phyloP scores from a whole-genome alignment of 2,888 invertebrate genomes.

The Ophion costatus region DNA sequence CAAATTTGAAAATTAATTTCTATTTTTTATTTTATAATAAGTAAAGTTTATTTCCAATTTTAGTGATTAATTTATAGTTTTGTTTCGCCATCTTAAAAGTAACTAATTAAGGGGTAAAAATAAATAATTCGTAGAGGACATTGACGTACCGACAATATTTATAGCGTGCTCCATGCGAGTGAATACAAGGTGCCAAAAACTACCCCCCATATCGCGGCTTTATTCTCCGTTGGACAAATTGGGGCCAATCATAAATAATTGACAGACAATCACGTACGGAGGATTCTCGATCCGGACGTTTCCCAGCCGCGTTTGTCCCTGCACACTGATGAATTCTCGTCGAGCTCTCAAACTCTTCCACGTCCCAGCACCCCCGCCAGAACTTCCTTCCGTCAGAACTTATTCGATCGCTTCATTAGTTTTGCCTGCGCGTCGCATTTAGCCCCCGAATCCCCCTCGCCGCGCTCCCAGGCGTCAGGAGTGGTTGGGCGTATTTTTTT shows the following conservation, averaged over 20 bases:
- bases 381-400: constrained; percentile 3
- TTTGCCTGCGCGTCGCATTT: constrained; percentile 4
- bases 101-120: too few relatives aligned
- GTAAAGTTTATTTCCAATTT: too few relatives aligned
- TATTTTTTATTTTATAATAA: too few relatives aligned
- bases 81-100: too few relatives aligned
- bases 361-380: not conserved
- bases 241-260: constrained; percentile 82
- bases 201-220: constrained; percentile 73
- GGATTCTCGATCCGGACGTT: constrained; percentile 9
- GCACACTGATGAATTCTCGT: constrained; percentile 48
- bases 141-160: too few relatives aligned
- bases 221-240: constrained; percentile 78
- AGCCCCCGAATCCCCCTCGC: not conserved
- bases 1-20: too few relatives aligned
- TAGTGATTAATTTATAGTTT: too few relatives aligned
- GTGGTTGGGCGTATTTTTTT: not conserved
- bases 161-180: too few relatives aligned
- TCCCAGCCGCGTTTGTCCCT: constrained; percentile 35
- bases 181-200: not conserved
- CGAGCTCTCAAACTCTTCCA: constrained; percentile 12
- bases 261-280: constrained; percentile 78
- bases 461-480: too few relatives aligned
- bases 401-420: constrained; percentile 37
- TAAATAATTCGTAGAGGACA: too few relatives aligned